These are phyloP conservation scores for Aphis gossypii DNA, from an alignment of 1,140 invertebrate genomes.

Conservation along the genomic window DNA sequence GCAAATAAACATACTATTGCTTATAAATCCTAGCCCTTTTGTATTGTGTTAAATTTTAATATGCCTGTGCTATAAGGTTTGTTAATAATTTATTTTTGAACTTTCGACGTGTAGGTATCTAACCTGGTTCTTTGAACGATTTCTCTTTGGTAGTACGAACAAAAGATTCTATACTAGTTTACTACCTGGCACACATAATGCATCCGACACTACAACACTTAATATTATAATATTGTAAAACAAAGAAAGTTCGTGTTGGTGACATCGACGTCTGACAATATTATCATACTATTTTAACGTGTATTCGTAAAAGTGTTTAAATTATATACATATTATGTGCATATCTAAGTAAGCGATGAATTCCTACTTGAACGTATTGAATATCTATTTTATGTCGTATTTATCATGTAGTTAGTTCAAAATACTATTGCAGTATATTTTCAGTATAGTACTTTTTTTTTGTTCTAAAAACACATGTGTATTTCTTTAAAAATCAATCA, in stretches of 20 bases:
- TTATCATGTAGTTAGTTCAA: background rate
- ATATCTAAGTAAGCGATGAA: background rate
- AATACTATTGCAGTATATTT: background rate
- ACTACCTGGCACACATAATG: background rate
- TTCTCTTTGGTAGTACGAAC: background rate
- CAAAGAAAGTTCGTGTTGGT: background rate
- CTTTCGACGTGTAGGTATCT: background rate
- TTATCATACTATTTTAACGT: background rate
- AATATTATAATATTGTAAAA: background rate
- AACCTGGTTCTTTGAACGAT: background rate
- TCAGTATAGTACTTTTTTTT: background rate
- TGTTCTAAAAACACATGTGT: background rate
- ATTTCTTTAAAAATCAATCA: background rate
- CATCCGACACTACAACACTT: background rate
- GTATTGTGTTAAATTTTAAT: too few species aligned
- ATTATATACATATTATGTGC: background rate
- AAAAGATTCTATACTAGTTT: background rate
- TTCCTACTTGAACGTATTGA: background rate
- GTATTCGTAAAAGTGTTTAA: background rate
- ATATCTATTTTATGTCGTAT: background rate
- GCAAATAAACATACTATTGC: too few species aligned
- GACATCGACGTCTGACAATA: background rate
- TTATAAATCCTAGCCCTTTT: too few species aligned
- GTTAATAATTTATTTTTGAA: background rate
- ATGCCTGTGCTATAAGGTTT: too few species aligned